Conservation (phyloP, 1,140 invertebrate genomes). For the Psilanteris sp. region DNA sequence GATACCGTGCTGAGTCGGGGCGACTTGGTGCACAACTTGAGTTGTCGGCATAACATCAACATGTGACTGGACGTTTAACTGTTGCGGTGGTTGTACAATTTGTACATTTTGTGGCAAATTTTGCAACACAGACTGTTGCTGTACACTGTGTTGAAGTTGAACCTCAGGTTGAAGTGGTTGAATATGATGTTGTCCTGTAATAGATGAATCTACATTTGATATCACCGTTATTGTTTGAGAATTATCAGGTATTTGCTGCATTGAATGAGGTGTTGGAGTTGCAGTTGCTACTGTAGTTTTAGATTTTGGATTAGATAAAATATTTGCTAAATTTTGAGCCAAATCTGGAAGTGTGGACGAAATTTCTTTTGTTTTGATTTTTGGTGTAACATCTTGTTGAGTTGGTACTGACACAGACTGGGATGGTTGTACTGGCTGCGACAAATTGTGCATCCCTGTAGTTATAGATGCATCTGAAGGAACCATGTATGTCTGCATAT, state of each 20-base stretch:
- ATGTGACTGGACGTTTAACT: constrained; percentile 58
- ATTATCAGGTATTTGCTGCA: constrained; percentile 75
- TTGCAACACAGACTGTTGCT: constrained; percentile 17
- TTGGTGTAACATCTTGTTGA: constrained; percentile 67
- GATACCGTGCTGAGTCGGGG: constrained; percentile 45
- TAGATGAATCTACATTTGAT: background rate
- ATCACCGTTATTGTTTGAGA: background rate
- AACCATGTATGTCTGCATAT: constrained; percentile 19
- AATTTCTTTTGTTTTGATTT: constrained; percentile 75
- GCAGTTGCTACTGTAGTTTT: constrained; percentile 63
- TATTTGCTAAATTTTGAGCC: constrained; percentile 78
- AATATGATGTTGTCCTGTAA: constrained; percentile 60
- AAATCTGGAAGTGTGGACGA: constrained; percentile 77
- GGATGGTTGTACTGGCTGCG: background rate
- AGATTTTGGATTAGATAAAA: constrained; percentile 77
- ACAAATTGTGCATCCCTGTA: constrained; percentile 1
- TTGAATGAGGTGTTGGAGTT: constrained; percentile 66
- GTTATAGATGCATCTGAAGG: constrained; percentile 3
- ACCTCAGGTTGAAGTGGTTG: constrained; percentile 61
- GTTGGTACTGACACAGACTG: constrained; percentile 26
- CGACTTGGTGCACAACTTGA: constrained; percentile 66
- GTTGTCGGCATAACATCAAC: constrained; percentile 51
- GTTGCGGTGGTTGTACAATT: constrained; percentile 59
- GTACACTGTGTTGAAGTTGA: constrained; percentile 42
- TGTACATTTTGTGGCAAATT: constrained; percentile 42